These are phyloP conservation scores for Ctenomys sociabilis DNA, from an alignment of 2,113 vertebrate genomes.

Conservation along the genomic window DNA sequence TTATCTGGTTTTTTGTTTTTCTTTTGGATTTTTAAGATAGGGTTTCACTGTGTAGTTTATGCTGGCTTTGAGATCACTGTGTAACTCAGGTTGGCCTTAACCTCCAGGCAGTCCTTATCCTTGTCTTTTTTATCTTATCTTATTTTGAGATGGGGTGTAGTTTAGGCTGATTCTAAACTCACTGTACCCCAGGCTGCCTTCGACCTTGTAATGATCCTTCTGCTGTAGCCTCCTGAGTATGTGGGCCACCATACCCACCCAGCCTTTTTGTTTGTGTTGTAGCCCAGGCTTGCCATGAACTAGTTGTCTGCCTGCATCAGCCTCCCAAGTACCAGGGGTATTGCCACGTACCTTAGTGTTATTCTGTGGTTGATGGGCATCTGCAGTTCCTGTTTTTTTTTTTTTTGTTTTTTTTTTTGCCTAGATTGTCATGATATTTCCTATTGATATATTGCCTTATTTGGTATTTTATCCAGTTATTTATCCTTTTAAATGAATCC, in stretches of 20 bases:
- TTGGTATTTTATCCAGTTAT: slow-evolving; percentile 57
- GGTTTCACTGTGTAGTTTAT: neutral
- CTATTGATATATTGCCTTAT: neutral
- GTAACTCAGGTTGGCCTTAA: neutral
- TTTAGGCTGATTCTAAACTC: neutral
- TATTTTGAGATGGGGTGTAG: neutral
- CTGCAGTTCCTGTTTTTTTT: neutral
- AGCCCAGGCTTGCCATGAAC: neutral
- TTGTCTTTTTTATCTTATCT: no score
- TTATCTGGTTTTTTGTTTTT: neutral
- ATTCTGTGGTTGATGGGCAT: neutral
- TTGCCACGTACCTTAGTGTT: neutral
- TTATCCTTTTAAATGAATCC: slow-evolving; percentile 37
- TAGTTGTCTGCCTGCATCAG: neutral
- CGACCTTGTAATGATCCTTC: neutral
- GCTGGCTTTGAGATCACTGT: neutral
- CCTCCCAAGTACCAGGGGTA: neutral
- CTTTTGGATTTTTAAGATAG: neutral
- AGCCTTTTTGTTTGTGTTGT: neutral
- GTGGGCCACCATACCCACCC: neutral
- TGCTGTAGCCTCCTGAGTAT: neutral
- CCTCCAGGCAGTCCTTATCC: neutral
- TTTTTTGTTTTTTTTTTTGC: neutral
- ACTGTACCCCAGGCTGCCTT: neutral
- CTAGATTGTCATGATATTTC: neutral